Evolutionary conservation across 2,113 vertebrate species (phyloP).

Genomic region (Salvelinus namaycush): DNA sequence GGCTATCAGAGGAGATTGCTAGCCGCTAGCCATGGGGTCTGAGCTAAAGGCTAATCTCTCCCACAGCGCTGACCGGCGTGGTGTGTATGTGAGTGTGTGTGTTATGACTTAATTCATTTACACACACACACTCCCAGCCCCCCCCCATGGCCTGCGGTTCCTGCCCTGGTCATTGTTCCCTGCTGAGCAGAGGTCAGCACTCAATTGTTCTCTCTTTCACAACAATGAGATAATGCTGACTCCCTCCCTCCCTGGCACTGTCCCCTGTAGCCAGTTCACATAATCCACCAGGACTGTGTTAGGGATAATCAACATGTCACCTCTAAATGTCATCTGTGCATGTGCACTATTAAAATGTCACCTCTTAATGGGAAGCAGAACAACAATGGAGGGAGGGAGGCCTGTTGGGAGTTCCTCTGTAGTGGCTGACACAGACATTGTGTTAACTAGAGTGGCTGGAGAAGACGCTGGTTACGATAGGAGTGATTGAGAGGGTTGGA

Average conservation of each 20-base stretch:
- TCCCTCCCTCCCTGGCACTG: slow-evolving; percentile 25
- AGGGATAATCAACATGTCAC: no score
- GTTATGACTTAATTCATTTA: slow-evolving; percentile 50
- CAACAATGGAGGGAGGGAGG: background rate
- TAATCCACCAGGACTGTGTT: no score
- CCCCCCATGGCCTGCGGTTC: slow-evolving; percentile 4
- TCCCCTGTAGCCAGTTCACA: slow-evolving; percentile 30
- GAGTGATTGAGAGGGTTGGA: no score
- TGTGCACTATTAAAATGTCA: background rate
- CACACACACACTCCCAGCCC: background rate
- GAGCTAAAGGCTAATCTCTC: background rate
- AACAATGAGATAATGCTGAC: slow-evolving; percentile 57
- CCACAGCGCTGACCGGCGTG: slow-evolving; percentile 3
- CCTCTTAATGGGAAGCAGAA: background rate
- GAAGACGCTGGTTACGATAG: no score
- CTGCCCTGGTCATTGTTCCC: slow-evolving; percentile 42
- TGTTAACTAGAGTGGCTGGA: no score
- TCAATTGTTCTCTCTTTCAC: slow-evolving; percentile 58
- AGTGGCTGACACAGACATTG: no score
- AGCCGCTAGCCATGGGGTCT: slow-evolving; percentile 3
- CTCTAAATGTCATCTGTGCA: background rate
- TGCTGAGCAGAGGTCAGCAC: slow-evolving; percentile 32
- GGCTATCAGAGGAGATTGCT: slow-evolving; percentile 9
- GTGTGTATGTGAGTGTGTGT: slow-evolving; percentile 53
- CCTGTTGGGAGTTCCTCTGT: no score